Conservation (phyloP, 2,888 invertebrate species). For the Microplitis manilae region DNA sequence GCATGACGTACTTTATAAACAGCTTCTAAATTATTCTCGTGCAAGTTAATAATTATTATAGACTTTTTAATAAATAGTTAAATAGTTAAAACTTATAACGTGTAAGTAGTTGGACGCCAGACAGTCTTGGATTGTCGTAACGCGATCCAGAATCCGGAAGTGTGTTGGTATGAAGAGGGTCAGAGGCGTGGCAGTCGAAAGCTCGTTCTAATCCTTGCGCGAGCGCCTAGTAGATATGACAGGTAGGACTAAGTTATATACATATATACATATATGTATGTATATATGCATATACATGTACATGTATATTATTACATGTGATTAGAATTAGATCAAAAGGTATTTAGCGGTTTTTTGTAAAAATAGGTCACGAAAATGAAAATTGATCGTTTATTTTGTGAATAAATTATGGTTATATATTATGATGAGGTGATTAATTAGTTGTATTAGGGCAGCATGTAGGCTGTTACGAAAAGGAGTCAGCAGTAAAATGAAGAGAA, state of each 20-base stretch:
- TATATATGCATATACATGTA: too few relatives aligned
- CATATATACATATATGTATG: too few relatives aligned
- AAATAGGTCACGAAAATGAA: too few relatives aligned
- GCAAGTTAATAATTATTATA: too few relatives aligned
- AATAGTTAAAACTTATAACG: neutral
- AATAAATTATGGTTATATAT: neutral
- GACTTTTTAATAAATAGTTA: too few relatives aligned
- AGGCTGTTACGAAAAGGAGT: neutral
- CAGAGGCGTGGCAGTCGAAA: slow-evolving; percentile 63
- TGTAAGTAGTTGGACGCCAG: neutral
- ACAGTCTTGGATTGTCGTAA: neutral
- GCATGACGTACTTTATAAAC: too few relatives aligned
- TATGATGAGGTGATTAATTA: neutral
- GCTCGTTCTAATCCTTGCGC: slow-evolving; percentile 57
- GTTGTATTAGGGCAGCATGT: neutral
- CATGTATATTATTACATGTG: too few relatives aligned
- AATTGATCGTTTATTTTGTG: too few relatives aligned
- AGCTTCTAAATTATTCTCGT: too few relatives aligned
- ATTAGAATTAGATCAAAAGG: too few relatives aligned
- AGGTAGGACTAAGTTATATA: neutral
- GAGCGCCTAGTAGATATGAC: neutral
- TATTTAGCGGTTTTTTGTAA: too few relatives aligned
- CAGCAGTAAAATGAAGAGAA: slow-evolving; percentile 33
- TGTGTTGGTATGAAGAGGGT: slow-evolving; percentile 44
- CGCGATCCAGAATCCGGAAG: neutral